These are phyloP conservation scores for Parnassius mnemosyne DNA, from an alignment of 2,888 invertebrate species.

Conservation along the genomic window DNA sequence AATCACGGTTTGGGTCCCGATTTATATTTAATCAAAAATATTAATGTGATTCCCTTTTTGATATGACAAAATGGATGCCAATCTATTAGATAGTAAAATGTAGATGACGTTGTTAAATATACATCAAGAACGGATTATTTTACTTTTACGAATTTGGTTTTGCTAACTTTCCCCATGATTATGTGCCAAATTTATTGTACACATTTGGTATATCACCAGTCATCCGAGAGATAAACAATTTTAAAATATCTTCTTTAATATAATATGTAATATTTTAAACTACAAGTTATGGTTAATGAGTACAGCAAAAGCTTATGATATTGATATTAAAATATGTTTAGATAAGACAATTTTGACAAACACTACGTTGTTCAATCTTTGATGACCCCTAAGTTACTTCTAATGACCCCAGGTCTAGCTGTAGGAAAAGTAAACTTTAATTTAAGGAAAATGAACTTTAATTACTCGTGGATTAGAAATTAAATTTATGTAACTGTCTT, in stretches of 20 bases:
- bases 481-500: background rate
- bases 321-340: slow-evolving; percentile 52
- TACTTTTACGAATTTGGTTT: too few species aligned
- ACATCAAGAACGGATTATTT: too few species aligned
- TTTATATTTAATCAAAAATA: slow-evolving; percentile 41
- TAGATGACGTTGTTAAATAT: background rate
- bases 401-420: slow-evolving; percentile 50
- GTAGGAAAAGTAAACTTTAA: slow-evolving; percentile 17
- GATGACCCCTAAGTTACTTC: slow-evolving; percentile 63
- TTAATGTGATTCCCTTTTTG: slow-evolving; percentile 31
- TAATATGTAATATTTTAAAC: too few species aligned
- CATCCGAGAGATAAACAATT: too few species aligned
- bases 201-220: too few species aligned
- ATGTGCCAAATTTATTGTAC: too few species aligned
- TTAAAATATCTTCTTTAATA: too few species aligned
- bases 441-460: background rate
- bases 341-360: slow-evolving; percentile 39
- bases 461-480: background rate
- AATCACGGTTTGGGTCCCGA: slow-evolving; percentile 40
- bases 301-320: slow-evolving; percentile 47
- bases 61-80: slow-evolving; percentile 16
- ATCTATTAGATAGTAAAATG: slow-evolving; percentile 2
- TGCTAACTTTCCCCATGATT: too few species aligned
- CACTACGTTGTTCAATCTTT: slow-evolving; percentile 49
- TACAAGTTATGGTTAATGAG: background rate